phyloP scores from a whole-genome alignment of 2,797 vertebrate species.

The Poeciliopsis gracilis region DNA sequence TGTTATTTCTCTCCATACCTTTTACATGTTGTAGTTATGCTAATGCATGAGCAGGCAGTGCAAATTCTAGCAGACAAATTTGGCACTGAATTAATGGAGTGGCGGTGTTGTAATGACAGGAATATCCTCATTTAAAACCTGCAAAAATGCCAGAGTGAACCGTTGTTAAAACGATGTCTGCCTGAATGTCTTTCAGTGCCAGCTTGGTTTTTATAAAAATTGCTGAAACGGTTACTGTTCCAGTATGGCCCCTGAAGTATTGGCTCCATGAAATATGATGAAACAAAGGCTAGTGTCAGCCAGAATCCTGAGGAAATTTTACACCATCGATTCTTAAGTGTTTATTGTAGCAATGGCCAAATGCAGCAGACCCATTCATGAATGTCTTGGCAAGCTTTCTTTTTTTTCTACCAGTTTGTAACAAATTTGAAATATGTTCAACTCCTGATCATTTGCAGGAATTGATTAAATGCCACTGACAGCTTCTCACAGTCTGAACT shows the following conservation, averaged over 20 bases:
- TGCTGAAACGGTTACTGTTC: slow-evolving; percentile 35
- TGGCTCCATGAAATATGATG: slow-evolving; percentile 41
- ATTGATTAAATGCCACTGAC: slow-evolving; percentile 17
- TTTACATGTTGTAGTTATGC: slow-evolving; percentile 30
- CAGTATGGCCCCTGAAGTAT: slow-evolving; percentile 42
- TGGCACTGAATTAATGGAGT: slow-evolving; percentile 48
- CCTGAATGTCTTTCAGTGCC: slow-evolving; percentile 39
- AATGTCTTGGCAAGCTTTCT: slow-evolving; percentile 34
- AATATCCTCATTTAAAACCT: slow-evolving; percentile 53
- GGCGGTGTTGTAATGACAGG: slow-evolving; percentile 43
- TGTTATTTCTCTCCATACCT: slow-evolving; percentile 22
- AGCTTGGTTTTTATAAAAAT: slow-evolving; percentile 56
- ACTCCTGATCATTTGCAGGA: slow-evolving; percentile 17
- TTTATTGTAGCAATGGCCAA: slow-evolving; percentile 40
- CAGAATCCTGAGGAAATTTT: slow-evolving; percentile 38
- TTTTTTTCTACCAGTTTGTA: slow-evolving; percentile 31
- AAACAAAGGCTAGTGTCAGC: slow-evolving; percentile 35
- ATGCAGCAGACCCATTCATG: slow-evolving; percentile 31
- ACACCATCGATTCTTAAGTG: slow-evolving; percentile 39
- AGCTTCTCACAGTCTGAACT: not conserved
- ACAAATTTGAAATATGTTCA: slow-evolving; percentile 30
- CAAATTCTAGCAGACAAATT: slow-evolving; percentile 42
- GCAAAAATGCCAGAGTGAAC: slow-evolving; percentile 42
- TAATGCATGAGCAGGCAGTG: slow-evolving; percentile 24
- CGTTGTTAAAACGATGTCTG: slow-evolving; percentile 40